These are phyloP conservation scores for Drosophila micromelanica DNA, from an alignment of 1,140 invertebrate species.

Conservation along the genomic window DNA sequence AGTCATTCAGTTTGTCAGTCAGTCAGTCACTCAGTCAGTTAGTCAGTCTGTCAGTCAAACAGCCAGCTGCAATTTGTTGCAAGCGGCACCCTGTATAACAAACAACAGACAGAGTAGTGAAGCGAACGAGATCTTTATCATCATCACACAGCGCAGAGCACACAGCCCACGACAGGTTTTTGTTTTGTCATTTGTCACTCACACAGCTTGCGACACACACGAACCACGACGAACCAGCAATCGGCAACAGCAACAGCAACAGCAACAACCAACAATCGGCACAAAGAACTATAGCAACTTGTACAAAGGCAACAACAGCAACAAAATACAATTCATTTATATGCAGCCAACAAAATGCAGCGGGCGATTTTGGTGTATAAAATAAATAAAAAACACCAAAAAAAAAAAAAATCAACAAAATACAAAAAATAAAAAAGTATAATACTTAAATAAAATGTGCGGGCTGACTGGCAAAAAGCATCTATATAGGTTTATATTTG, in stretches of 20 bases:
- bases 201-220: constrained; percentile 81
- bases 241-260: constrained; percentile 25
- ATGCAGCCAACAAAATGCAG: constrained; percentile 81
- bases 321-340: constrained; percentile 76
- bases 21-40: constrained; percentile 24
- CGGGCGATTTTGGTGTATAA: constrained; percentile 73
- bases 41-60: constrained; percentile 30
- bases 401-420: constrained; percentile 10
- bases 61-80: constrained; percentile 73
- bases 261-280: constrained; percentile 41
- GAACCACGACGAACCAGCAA: constrained; percentile 54
- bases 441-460: constrained; percentile 82
- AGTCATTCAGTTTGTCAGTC: constrained; percentile 18
- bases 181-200: constrained; percentile 84
- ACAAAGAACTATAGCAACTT: constrained; percentile 81
- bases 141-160: constrained; percentile 49
- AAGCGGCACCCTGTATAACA: constrained; percentile 65
- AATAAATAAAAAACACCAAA: constrained; percentile 63
- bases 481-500: constrained; percentile 31
- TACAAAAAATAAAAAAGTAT: constrained; percentile 21
- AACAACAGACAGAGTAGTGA: constrained; percentile 23
- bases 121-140: constrained; percentile 79
- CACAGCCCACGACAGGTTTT: constrained; percentile 82
- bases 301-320: constrained; percentile 43
- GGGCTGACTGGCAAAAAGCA: constrained; percentile 56